Conservation (phyloP, 2,797 vertebrate species). For the Diplodus sargus region DNA sequence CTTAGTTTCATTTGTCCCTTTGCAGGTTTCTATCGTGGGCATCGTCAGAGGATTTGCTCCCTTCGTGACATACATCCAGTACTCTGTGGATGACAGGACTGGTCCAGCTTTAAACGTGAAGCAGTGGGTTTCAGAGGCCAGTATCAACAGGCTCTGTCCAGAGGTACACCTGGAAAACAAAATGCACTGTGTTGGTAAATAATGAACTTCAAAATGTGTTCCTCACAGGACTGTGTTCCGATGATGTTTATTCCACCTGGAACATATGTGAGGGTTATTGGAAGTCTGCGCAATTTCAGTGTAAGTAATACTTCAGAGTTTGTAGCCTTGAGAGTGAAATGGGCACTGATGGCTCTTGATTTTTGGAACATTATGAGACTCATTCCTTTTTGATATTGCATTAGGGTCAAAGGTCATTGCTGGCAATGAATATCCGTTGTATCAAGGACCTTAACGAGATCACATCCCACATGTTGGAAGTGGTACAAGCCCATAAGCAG, state of each 20-base stretch:
- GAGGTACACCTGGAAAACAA: not conserved
- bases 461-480: conserved; percentile 78
- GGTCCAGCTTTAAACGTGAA: conserved; percentile 67
- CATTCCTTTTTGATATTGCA: not conserved
- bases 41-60: conserved; percentile 52
- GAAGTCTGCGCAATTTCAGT: conserved; percentile 40
- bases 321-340: not conserved
- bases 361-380: not conserved
- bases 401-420: conserved; percentile 62
- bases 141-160: conserved; percentile 10
- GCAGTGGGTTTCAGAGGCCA: conserved; percentile 73
- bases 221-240: conserved; percentile 25
- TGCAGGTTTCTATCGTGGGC: conserved; percentile 77
- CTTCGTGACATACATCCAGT: conserved; percentile 51
- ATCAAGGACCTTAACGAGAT: conserved; percentile 74
- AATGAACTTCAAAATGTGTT: not conserved
- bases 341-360: not conserved
- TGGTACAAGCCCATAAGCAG: conserved; percentile 69
- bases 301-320: conserved; percentile 36
- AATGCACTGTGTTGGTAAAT: not conserved
- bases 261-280: conserved; percentile 68
- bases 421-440: conserved; percentile 42
- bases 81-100: conserved; percentile 80
- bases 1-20: not conserved
- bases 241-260: conserved; percentile 27